Evolutionary conservation across 1,140 invertebrate genomes (phyloP).

Genomic region (Panagrolaimus sp.): DNA sequence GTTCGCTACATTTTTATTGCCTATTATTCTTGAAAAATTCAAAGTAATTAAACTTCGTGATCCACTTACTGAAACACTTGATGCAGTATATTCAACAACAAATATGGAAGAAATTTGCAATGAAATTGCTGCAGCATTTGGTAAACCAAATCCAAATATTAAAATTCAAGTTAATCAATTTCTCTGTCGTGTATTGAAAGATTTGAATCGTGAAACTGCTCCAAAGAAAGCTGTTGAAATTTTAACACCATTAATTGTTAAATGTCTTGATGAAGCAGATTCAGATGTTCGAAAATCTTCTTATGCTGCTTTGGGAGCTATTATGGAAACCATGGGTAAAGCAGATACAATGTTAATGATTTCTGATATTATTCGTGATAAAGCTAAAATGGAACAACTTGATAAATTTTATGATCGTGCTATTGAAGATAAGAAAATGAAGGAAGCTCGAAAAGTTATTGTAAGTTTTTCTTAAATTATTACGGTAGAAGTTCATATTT

Average conservation of each 20-base stretch:
- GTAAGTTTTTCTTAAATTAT: too few species aligned
- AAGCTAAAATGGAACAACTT: too few species aligned
- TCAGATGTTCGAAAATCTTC: conserved; percentile 60
- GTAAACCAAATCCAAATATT: conserved; percentile 25
- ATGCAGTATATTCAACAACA: conserved; percentile 68
- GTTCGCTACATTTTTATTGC: conserved; percentile 67
- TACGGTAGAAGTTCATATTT: too few species aligned
- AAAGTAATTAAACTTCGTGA: conserved; percentile 73
- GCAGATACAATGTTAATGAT: too few species aligned
- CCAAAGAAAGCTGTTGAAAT: conserved; percentile 15
- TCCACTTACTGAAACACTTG: conserved; percentile 69
- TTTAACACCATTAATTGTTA: neutral
- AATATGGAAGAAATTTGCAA: neutral
- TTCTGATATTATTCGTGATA: too few species aligned
- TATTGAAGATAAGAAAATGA: too few species aligned
- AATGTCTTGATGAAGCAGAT: conserved; percentile 27
- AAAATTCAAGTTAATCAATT: conserved; percentile 15
- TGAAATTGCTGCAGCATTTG: neutral
- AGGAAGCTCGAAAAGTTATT: too few species aligned
- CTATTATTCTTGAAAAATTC: conserved; percentile 83
- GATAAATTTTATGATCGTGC: too few species aligned
- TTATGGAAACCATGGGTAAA: conserved; percentile 62
- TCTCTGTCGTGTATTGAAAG: conserved; percentile 13
- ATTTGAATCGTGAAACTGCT: neutral
- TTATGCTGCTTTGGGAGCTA: conserved; percentile 77